Base-by-base conservation (phyloP, 2,113 vertebrate species). In the Caranx ignobilis region DNA sequence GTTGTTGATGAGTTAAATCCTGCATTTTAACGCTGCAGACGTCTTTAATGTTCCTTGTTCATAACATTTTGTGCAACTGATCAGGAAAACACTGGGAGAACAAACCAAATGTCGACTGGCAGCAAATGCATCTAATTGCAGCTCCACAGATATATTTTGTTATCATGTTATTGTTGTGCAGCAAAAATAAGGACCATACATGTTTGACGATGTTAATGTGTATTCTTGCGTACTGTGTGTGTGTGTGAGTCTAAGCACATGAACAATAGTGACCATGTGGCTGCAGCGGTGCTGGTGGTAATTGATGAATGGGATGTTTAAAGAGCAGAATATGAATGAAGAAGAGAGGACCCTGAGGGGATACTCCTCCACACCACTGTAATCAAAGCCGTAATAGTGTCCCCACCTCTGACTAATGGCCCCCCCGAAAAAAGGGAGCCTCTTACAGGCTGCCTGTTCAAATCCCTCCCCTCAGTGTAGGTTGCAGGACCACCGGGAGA, bases 291-390 rank as follows among this genome's bases (percentile, higher is more conserved):
- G 45, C 48, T 15, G 70, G 19, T 64, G 72, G 86, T 88, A 90
- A 85, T 81, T 88, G 89, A 90, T 88, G 80, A 88, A 90, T 88
- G 77, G 86, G 79, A 80, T 80, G 83, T 86, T 86, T 88, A 85
- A 83, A 76, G 77, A 77, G 79, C 80, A 77, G 87, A 72, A 85
- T 85, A 83, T 83, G 87, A 88, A 86, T 82, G 87, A 88, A 90
- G 79, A 77, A 11, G 77, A 80, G 81, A 54, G 69, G 19, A 47
- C 52, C 79, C 84, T 16, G 66, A n/a, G 86, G 86, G 82, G 59
- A 77, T 62, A 18, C 61, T 82, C 70, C 61, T 82, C 70, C 69
- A 35, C 79, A 71, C 71, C 66, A 48, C 61, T 83, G 79, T 87
- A 87, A 87, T 88, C 86, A 90, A 68, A 85, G 86, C 79, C 82